Evolutionary conservation across 2,888 invertebrate genomes (phyloP).

Genomic region (Athalia cordata): DNA sequence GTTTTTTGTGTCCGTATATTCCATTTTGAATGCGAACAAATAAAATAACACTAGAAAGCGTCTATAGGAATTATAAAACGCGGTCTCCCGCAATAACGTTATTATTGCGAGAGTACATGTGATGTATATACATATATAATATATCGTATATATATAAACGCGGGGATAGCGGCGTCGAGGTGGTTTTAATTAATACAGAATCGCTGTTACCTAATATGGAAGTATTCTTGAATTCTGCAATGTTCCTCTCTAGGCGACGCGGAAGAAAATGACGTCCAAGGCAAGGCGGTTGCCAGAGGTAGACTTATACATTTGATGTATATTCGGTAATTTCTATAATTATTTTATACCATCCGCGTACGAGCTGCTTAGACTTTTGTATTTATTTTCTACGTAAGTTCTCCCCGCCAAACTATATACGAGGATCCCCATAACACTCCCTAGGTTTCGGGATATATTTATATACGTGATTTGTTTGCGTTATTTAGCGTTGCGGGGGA

Average conservation of each 20-base stretch:
- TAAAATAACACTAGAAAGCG: too few relatives aligned
- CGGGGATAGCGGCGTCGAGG: background rate
- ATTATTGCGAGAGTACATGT: too few relatives aligned
- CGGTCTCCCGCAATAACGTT: background rate
- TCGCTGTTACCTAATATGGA: conserved; percentile 30
- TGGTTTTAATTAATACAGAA: conserved; percentile 26
- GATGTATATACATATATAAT: conserved; percentile 3
- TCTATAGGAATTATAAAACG: background rate
- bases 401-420: background rate
- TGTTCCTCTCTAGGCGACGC: conserved; percentile 17
- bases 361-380: background rate
- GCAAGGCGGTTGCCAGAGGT: conserved; percentile 22
- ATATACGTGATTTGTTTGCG: conserved; percentile 31
- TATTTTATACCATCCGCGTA: background rate
- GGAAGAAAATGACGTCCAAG: conserved; percentile 43
- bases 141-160: conserved; percentile 13
- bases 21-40: too few relatives aligned
- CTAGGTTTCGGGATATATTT: background rate
- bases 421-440: too few relatives aligned
- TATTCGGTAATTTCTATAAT: background rate
- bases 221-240: conserved; percentile 28
- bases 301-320: background rate
- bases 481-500: conserved; percentile 17
- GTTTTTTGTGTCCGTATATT: too few relatives aligned
- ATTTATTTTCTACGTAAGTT: background rate